Evolutionary conservation across 2,113 vertebrate genomes (phyloP).

Genomic region (Astur gentilis): DNA sequence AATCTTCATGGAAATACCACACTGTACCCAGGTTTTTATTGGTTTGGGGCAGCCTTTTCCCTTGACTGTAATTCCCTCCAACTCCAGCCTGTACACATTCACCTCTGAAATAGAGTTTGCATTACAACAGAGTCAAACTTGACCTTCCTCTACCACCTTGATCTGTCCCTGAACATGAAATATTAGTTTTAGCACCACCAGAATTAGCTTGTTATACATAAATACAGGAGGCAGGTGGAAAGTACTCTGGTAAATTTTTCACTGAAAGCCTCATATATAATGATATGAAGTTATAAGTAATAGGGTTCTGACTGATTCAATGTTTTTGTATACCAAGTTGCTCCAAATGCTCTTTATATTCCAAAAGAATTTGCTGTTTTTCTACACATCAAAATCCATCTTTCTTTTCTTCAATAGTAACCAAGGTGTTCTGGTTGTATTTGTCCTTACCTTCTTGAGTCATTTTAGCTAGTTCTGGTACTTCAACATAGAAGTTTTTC

Average conservation of each 20-base stretch:
- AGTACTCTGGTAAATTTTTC: background rate
- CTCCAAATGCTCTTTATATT: background rate
- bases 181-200: background rate
- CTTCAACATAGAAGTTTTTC: slow-evolving; percentile 98
- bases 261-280: background rate
- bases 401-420: background rate
- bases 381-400: background rate
- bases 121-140: background rate
- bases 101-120: slow-evolving; percentile 79
- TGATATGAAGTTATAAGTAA: background rate
- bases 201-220: background rate
- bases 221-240: background rate
- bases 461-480: slow-evolving; percentile 95
- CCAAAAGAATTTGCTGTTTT: background rate
- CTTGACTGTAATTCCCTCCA: slow-evolving; percentile 94
- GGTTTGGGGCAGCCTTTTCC: slow-evolving; percentile 98
- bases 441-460: slow-evolving; percentile 81
- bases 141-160: background rate
- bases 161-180: background rate
- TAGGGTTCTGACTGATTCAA: background rate
- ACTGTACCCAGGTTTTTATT: slow-evolving; percentile 98
- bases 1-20: slow-evolving; percentile 99
- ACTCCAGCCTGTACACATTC: slow-evolving; percentile 84
- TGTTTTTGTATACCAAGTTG: background rate
- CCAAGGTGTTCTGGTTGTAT: background rate